A percentile compares a stretch with the other conserved stretches of the same genome.
Conservation (phyloP, 53 echinoderm and acorn worm genomes). For the Luidia sarsii region DNA sequence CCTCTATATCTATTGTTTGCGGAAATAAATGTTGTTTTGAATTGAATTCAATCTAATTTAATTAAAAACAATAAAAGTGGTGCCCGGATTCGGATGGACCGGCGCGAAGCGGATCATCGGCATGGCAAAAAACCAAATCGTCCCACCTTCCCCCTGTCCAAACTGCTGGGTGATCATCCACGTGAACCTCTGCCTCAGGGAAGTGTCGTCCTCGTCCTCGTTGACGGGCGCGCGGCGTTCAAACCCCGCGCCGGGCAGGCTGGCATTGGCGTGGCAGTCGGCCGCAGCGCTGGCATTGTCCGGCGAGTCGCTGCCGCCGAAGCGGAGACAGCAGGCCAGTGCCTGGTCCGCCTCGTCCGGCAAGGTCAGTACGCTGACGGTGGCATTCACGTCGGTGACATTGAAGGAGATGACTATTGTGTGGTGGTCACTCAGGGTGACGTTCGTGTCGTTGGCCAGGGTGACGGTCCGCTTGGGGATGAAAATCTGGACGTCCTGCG, state of each 20-base stretch:
- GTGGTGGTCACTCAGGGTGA: neutral
- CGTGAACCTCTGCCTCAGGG: conserved; percentile 39
- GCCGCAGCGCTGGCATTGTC: conserved; percentile 6
- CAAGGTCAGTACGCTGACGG: conserved; percentile 17
- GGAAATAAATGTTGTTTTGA: no score
- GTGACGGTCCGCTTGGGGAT: conserved; percentile 30
- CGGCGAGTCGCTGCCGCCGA: conserved; percentile 8
- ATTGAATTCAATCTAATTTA: no score
- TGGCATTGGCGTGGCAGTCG: conserved; percentile 26
- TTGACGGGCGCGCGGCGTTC: neutral
- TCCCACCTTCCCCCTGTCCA: no score
- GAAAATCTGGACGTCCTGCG: conserved; percentile 47
- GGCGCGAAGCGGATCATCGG: no score
- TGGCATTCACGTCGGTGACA: conserved; percentile 15
- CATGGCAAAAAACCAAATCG: no score
- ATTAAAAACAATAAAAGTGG: no score
- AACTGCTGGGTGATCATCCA: conserved; percentile 18
- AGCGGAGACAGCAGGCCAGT: conserved; percentile 35
- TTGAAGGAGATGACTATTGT: conserved; percentile 13
- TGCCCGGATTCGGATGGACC: no score
- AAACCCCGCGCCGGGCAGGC: conserved; percentile 31
- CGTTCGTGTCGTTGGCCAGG: conserved; percentile 13
- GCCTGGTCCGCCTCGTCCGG: neutral
- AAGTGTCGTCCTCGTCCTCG: conserved; percentile 4
- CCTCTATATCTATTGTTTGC: no score